A percentile compares a stretch with the other conserved stretches of the same genome.
Conservation (phyloP, 1,140 invertebrate genomes). For the Elysia chlorotica region DNA sequence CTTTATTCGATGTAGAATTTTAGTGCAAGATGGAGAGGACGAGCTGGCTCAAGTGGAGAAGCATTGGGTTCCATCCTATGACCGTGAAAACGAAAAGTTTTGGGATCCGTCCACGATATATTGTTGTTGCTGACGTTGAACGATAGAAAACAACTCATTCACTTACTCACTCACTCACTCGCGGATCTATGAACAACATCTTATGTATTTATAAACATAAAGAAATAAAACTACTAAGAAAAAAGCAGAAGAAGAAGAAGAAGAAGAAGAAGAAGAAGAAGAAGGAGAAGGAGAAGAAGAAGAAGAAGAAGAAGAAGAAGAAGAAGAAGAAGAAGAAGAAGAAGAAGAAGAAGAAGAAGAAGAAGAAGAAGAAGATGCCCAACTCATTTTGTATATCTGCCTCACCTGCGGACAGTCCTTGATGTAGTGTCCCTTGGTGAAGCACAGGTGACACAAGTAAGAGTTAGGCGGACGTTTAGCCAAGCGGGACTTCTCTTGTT, state of each 20-base stretch:
- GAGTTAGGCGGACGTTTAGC: slow-evolving; percentile 76
- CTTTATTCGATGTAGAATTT: no score
- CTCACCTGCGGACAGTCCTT: slow-evolving; percentile 87
- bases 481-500: slow-evolving; percentile 68
- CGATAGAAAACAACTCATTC: not conserved
- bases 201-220: not conserved
- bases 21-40: no score
- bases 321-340: slow-evolving; percentile 2
- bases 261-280: slow-evolving; percentile 8
- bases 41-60: no score
- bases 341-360: not conserved
- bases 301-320: not conserved
- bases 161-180: not conserved
- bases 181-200: not conserved
- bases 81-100: not conserved
- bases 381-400: no score
- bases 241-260: not conserved
- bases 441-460: slow-evolving; percentile 89
- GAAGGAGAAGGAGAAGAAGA: not conserved
- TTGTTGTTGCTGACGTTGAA: not conserved
- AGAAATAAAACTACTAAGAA: not conserved
- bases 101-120: not conserved
- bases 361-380: not conserved
- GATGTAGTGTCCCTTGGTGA: slow-evolving; percentile 91
- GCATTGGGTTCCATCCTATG: no score